These are phyloP conservation scores for Hirtodrosophila alboralis DNA, from an alignment of 2,888 invertebrate genomes.

Conservation along the genomic window DNA sequence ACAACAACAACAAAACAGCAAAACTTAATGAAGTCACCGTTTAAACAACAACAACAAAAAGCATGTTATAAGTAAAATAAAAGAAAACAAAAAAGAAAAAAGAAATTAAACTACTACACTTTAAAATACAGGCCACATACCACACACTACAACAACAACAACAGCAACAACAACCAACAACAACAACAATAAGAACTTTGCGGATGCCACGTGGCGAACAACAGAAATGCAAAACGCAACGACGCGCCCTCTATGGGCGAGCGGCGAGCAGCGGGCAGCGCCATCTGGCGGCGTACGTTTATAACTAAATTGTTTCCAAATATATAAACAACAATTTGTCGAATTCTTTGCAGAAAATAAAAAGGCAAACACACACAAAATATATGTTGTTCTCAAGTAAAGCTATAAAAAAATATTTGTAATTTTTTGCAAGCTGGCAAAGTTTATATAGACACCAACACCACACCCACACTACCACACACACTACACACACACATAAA, in stretches of 20 bases:
- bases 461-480: conserved; percentile 24
- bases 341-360: conserved; percentile 73
- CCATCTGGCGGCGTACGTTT: conserved; percentile 52
- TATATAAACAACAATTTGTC: conserved; percentile 61
- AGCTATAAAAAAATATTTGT: conserved; percentile 65
- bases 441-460: conserved; percentile 62
- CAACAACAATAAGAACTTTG: conserved; percentile 21
- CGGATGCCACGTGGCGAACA: conserved; percentile 29
- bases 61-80: conserved; percentile 58
- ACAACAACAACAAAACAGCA: conserved; percentile 70
- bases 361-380: conserved; percentile 42
- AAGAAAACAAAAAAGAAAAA: conserved; percentile 46
- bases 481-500: conserved; percentile 30
- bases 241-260: conserved; percentile 48
- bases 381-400: too few species aligned
- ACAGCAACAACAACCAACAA: not conserved
- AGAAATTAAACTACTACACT: conserved; percentile 68
- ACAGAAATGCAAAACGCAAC: not conserved
- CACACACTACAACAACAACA: conserved; percentile 35
- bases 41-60: conserved; percentile 64
- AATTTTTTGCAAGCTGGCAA: conserved; percentile 68
- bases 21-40: conserved; percentile 80
- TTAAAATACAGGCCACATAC: conserved; percentile 53
- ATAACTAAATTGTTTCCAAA: conserved; percentile 65
- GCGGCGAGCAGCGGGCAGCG: conserved; percentile 29